Evolutionary conservation across 2,888 invertebrate species (phyloP).

Genomic region (Nephrotoma flavescens): DNA sequence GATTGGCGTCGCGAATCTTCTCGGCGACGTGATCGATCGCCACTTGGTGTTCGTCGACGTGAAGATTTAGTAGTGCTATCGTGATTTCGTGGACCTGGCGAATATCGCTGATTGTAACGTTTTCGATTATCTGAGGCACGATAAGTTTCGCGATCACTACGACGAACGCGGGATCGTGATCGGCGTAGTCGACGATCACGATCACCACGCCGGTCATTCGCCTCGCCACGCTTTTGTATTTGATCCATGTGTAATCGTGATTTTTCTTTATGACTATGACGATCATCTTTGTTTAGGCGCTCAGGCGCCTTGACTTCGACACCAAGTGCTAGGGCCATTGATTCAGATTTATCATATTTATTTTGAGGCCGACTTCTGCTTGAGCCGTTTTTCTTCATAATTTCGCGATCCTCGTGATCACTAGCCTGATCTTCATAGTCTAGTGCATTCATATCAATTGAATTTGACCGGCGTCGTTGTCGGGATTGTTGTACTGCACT

Average conservation of each 20-base stretch:
- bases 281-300: not conserved
- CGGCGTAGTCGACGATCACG: not conserved
- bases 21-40: not conserved
- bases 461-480: constrained; percentile 12
- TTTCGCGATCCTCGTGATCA: constrained; percentile 32
- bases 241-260: not conserved
- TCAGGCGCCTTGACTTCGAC: constrained; percentile 29
- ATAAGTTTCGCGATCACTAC: not conserved
- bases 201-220: constrained; percentile 1
- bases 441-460: constrained; percentile 54
- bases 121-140: not conserved
- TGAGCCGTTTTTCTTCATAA: not conserved
- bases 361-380: not conserved
- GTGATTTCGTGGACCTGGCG: not conserved
- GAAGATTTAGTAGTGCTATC: not conserved
- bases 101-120: not conserved
- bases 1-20: constrained; percentile 15
- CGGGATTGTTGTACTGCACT: constrained; percentile 14
- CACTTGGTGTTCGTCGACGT: not conserved
- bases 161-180: not conserved
- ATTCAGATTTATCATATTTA: constrained; percentile 28
- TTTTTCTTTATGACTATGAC: not conserved
- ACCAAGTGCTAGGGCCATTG: constrained; percentile 41
- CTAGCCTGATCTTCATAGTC: constrained; percentile 52
- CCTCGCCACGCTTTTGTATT: not conserved